These are phyloP conservation scores for Conus ventricosus DNA, from an alignment of 1,140 invertebrate species.

Conservation along the genomic window DNA sequence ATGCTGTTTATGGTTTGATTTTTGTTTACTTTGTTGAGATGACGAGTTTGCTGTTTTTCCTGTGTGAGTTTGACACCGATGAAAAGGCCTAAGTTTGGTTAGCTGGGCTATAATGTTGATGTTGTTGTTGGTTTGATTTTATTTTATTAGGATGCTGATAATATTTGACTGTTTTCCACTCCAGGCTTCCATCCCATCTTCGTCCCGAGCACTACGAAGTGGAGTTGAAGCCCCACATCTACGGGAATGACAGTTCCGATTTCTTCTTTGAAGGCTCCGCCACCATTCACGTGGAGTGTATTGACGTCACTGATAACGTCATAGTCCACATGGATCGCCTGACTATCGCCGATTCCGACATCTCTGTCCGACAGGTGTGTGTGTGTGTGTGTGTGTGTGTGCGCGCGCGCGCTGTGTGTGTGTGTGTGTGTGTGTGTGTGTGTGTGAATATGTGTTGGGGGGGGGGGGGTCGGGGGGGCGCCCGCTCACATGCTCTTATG, in stretches of 20 bases:
- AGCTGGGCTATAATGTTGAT: too few species aligned
- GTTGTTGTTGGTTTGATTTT: not conserved
- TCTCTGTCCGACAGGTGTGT: conserved; percentile 22
- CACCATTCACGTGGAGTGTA: conserved; percentile 82
- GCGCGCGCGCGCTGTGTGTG: not conserved
- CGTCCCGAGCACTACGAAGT: conserved; percentile 58
- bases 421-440: not conserved
- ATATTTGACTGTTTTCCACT: conserved; percentile 23
- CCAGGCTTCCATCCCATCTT: conserved; percentile 54
- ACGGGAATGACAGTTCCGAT: conserved; percentile 38
- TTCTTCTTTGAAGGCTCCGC: conserved; percentile 83
- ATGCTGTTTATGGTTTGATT: too few species aligned
- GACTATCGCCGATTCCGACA: conserved; percentile 27
- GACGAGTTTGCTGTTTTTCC: too few species aligned
- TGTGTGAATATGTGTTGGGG: not conserved
- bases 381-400: not conserved
- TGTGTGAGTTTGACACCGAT: too few species aligned
- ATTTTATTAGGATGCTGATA: not conserved
- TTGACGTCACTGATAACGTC: conserved; percentile 81
- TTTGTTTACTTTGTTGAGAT: too few species aligned
- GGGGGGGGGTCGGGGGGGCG: too few species aligned
- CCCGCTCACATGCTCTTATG: not conserved
- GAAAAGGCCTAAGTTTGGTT: too few species aligned
- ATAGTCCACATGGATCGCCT: conserved; percentile 79
- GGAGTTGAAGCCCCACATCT: conserved; percentile 60